Evolutionary conservation across 2,888 invertebrate species (phyloP), one percentile per base, ranked within the genome.

Genomic region (Scelioninae gen. 1): DNA sequence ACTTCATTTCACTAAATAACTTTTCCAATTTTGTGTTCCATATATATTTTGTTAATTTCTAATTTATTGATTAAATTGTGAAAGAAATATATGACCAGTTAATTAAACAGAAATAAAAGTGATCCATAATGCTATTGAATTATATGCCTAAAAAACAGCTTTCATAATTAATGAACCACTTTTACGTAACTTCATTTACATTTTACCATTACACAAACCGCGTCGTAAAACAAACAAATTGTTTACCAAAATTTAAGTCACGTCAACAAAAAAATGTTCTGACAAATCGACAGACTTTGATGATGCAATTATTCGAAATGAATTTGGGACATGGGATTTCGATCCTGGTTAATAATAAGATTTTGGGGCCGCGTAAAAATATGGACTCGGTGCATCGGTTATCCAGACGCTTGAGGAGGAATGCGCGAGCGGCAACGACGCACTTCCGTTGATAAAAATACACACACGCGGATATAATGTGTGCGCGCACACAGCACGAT

Each of bases 361-460:
- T 6, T 69, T 58, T 69, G 6, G 58, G 34, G 32, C 11, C 47
- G 47, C 60, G 60, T 60, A 51, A 71, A 71, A 71, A 71, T 71
- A 71, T 60, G 60, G 51, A 10, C 51, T 56, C 75, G 65, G 65
- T 80, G 83, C 85, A 83, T 85, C 81, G 76, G 82, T 86, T 89
- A 86, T 89, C 89, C 88, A 89, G 88, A 76, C 86, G 78, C 68
- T 77, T 77, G 82, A 79, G 86, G 84, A 87, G 88, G 90, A 91
- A 91, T 91, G 91, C 88, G 88, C 89, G 87, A 90, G 90, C 87
- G 88, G 88, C 89, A 89, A 89, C 91, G 89, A 91, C 92, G 92
- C 92, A 91, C 91, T 92, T 92, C 92, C 92, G 92, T 91, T 90
- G 92, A 91, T 91, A 92, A 92, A 92, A 92, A 92, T 92, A 91